Evolutionary conservation across 2,888 invertebrate genomes (phyloP), one percentile per base, ranked within the genome.

Genomic region (Selenia dentaria): DNA sequence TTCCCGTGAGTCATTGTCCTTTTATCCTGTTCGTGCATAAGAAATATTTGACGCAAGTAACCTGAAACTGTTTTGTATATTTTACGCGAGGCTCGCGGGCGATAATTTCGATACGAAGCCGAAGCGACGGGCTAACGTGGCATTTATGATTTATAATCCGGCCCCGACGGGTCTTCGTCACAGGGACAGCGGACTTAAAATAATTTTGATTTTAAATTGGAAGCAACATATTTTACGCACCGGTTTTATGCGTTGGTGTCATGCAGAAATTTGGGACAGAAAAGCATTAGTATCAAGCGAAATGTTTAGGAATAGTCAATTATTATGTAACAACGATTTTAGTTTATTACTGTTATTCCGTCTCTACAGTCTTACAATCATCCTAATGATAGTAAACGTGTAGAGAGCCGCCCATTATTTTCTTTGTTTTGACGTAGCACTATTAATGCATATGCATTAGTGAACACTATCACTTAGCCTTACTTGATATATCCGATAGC

Each of bases 131-230:
- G 64, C 76, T 81, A 80, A 85, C 83, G 79, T 83, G 88, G 84
- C 86, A 80, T 78, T 81, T 86, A 84, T 88, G 88, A 87, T 88
- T 88, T 88, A 88, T 86, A 87, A 85, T 83, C 85, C 77, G 74
- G 74, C 83, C 67, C 75, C 80, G 79, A 80, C 81, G 78, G 74
- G 77, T 79, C 79, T 70, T 75, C 80, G 74, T 75, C 76, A 70
- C 74, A 76, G 79, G 80, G 84, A 83, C 85, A 82, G 79, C 77
- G 69, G 72, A 57, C 77, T 79, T 68, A 78, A 83, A 84, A 83
- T 83, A 82, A 83, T 83, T 84, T 84, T 72, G 73, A 75, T 78
- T 83, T 85, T 80, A 83, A 86, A 85, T 87, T 86, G 81, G 80
- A 83, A 76, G 77, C 77, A 80, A 79, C 79, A 82, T 84, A 83